Conservation (phyloP, 2,888 invertebrate species). For the Lepas anatifera region DNA sequence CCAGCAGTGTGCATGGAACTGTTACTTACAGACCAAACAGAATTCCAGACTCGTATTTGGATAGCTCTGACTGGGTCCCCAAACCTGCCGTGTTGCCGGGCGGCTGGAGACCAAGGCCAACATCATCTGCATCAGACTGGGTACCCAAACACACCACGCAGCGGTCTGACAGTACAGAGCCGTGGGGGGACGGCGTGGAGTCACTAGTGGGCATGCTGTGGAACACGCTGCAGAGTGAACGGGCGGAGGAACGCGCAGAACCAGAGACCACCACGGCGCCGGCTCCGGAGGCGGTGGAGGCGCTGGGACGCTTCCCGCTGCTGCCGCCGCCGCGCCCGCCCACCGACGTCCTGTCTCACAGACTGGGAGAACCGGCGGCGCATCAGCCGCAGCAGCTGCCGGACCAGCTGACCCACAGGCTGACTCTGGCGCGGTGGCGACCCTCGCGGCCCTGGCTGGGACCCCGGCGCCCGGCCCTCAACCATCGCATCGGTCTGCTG, state of each 20-base stretch:
- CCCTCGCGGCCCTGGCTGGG: background rate
- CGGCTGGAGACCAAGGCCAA: too few species aligned
- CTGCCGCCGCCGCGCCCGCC: background rate
- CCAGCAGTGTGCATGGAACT: too few species aligned
- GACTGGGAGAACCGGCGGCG: background rate
- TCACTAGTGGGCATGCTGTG: background rate
- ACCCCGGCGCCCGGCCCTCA: too few species aligned
- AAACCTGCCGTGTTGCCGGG: too few species aligned
- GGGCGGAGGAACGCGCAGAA: background rate
- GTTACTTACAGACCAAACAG: too few species aligned
- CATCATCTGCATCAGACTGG: too few species aligned
- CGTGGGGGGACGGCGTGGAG: background rate
- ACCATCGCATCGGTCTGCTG: background rate
- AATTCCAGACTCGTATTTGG: too few species aligned
- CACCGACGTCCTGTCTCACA: too few species aligned
- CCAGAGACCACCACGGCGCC: background rate
- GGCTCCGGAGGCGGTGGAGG: background rate
- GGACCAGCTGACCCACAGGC: background rate
- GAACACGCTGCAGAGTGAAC: background rate
- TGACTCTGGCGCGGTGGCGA: background rate
- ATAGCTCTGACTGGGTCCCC: too few species aligned
- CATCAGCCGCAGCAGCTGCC: background rate
- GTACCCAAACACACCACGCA: too few species aligned
- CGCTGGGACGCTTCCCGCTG: background rate
- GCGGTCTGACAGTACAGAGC: too few species aligned